Base-by-base conservation (phyloP, 1,140 invertebrate species). In the Melipona quadrifasciata region DNA sequence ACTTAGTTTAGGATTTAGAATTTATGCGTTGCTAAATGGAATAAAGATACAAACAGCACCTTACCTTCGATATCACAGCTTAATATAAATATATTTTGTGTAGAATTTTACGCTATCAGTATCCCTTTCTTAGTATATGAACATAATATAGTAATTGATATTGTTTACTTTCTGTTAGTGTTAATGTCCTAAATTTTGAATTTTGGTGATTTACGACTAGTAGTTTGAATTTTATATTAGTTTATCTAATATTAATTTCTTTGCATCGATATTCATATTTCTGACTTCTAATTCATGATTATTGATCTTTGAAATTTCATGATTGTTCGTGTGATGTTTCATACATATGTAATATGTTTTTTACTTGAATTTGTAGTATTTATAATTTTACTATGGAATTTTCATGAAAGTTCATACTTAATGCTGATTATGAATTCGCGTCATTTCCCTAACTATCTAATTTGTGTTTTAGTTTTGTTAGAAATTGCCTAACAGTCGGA, bases 41-140 rank as follows among this genome's bases (percentile, higher is more conserved):
- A 53, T 67, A 84, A 84, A 61, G 21, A 73, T 80, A 74, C 51
- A n/a, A 84, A 58, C 53, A 65, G 74, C 81, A 84, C 74, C 72
- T 84, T 83, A 75, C 14, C 39, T 80, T 68, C 71, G 51, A 78
- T 78, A 86, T 84, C 78, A 86, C 85, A 84, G 82, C 77, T 86
- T 77, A 70, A 58, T 51, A 86, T 34, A 65, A 83, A 83, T 55
- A 71, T 61, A n/a, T n/a, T 61, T 53, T 71, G 16, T 78, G 16
- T n/a, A 4, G 11, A 73, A 21, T 31, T 53, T 73, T 47, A 51
- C 11, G 10, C 12, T 19, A 47, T 65, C 47, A 24, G 3, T 68
- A 12, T 51, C 4, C 0, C 1, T 68, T 70, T 47, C 19, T 6
- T 27, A n/a, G 73, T 68, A 16, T 64, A 53, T 34, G 39, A 76